Evolutionary conservation across 1,140 invertebrate species (phyloP), one percentile per base, ranked within the genome.

Genomic region (Drosophila serrata): DNA sequence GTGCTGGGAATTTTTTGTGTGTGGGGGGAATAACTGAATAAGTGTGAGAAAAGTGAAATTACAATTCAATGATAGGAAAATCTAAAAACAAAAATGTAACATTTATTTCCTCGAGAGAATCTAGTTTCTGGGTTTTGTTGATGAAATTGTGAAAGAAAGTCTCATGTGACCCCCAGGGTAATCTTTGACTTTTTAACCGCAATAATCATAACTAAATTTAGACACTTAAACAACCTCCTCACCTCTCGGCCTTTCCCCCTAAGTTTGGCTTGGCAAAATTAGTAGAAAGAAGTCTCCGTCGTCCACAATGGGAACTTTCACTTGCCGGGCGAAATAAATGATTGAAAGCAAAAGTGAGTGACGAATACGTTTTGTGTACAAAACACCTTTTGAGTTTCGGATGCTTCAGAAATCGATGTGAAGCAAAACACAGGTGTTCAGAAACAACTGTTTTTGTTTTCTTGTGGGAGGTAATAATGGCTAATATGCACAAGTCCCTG

Each of bases 331-430:
- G 37, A 80, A 80, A 56, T 59, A 80, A 80, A 56, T 59, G 62
- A 87, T 88, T 88, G 84, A 87, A 87, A 82, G 84, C 80, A 80
- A 80, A 46, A 82, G 84, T 79, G 62, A 82, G 56, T 75, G 73
- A 82, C 59, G 75, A 61, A 73, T 82, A 51, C 64, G 70, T 65
- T 85, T 82, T 68, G 60, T 75, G 31, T 53, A 4, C 13, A 22
- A 22, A 9, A 48, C 48, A 49, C 48, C 48, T 51, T 19, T 11
- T 4, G 51, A 37, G 33, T 11, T 37, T 55, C 75, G 49, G 69
- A 35, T 75, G 59, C 62, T 39, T 17, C 17, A 43, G 22, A 39
- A 53, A 75, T 65, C 48, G 46, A 22, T 48, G 48, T 19, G 27
- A 69, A 48, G 58, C 49, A 29, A 65, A 57, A 49, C 62, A 68